Base-by-base conservation (phyloP, 2,888 invertebrate species). In the Lapara coniferarum region DNA sequence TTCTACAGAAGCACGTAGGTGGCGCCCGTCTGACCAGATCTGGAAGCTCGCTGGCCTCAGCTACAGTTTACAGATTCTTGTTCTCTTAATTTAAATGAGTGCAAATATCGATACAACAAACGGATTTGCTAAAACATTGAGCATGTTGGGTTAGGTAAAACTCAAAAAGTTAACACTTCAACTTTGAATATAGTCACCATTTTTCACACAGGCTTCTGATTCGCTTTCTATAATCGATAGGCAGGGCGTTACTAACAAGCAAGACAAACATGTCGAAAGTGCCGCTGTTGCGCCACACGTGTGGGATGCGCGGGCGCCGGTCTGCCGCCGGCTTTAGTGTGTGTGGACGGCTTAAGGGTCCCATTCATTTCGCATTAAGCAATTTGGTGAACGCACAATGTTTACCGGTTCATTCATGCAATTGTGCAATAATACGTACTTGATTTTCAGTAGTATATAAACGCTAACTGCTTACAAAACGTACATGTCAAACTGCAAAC, bases 301-400 rank as follows among this genome's bases (percentile, higher is more conserved):
- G 93, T 93, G 92, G 93, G 92, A 92, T 92, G 90, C 83, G 84
- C 86, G 80, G 92, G 93, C 92, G 89, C 87, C 90, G 80, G 77
- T 79, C 81, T 81, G 85, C 83, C 84, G 85, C 80, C 85, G 80
- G 77, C 79, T 86, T 83, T 83, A 83, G 81, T 84, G 80, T 83
- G 79, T 83, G 85, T 86, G 85, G 84, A 83, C 82, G 81, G 85
- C 86, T 88, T 88, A 88, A 86, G 89, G 88, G 89, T 86, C 88
- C 86, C 92, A 93, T 93, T 92, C 92, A 93, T 91, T 92, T 91
- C 85, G 89, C 88, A 85, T 93, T 91, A 89, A 90, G 92, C 90
- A 93, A 92, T 91, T 90, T 89, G 78, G 90, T 91, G 87, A 90
- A 89, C 86, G 89, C 89, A 86, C 85, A 86, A 84, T 84, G 85